Evolutionary conservation across 2,888 invertebrate species (phyloP).

Genomic region (Drosophila subsilvestris): DNA sequence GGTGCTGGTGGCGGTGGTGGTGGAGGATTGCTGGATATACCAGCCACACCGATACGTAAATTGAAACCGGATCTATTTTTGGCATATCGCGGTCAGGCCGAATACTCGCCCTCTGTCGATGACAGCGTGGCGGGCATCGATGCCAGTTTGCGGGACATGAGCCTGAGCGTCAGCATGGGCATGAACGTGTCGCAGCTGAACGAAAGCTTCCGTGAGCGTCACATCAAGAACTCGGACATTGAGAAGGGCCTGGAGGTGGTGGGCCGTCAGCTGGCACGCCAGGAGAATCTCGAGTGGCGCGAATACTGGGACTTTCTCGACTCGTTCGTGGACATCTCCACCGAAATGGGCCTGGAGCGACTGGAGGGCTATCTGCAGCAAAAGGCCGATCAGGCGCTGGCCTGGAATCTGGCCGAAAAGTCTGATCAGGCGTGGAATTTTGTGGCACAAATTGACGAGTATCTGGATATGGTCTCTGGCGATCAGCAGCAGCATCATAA

Average conservation of each 20-base stretch:
- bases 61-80: slow-evolving; percentile 69
- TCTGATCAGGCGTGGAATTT: slow-evolving; percentile 36
- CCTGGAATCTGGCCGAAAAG: slow-evolving; percentile 30
- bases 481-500: slow-evolving; percentile 7
- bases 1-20: too few relatives aligned
- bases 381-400: slow-evolving; percentile 37
- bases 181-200: slow-evolving; percentile 21
- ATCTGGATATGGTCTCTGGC: slow-evolving; percentile 48
- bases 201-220: slow-evolving; percentile 81
- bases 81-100: slow-evolving; percentile 65
- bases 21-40: slow-evolving; percentile 17
- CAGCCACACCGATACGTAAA: slow-evolving; percentile 59
- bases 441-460: slow-evolving; percentile 51
- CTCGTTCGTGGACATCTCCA: slow-evolving; percentile 91
- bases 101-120: slow-evolving; percentile 59
- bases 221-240: slow-evolving; percentile 88
- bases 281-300: slow-evolving; percentile 91
- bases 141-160: slow-evolving; percentile 14
- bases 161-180: slow-evolving; percentile 7
- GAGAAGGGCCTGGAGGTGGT: slow-evolving; percentile 95
- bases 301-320: slow-evolving; percentile 97
- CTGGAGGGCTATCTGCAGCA: slow-evolving; percentile 89
- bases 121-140: slow-evolving; percentile 4
- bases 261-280: slow-evolving; percentile 89
- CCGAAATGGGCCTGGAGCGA: slow-evolving; percentile 88